Conservation (phyloP, 92 coral and sea anemone genomes). For the Zoanthus sociatus region DNA sequence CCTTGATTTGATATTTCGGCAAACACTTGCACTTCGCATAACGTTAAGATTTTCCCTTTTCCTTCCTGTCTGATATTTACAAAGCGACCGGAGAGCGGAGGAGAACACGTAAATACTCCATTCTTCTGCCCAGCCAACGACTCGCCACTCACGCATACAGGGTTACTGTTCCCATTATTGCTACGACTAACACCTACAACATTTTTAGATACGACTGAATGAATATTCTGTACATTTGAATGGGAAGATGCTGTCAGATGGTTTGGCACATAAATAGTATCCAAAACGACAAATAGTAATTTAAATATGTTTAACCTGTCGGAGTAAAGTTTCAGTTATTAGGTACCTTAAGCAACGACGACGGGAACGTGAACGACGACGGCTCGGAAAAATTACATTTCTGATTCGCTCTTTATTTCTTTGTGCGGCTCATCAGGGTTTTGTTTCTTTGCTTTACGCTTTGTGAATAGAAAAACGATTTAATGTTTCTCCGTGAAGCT, state of each 20-base stretch:
- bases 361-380: too few species aligned
- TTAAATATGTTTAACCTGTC: neutral
- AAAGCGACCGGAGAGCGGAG: slow-evolving; percentile 25
- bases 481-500: too few species aligned
- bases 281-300: neutral
- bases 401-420: too few species aligned
- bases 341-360: neutral
- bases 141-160: slow-evolving; percentile 56
- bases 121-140: slow-evolving; percentile 29
- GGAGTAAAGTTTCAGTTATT: neutral
- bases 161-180: slow-evolving; percentile 40
- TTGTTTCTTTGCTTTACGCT: too few species aligned
- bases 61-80: slow-evolving; percentile 43
- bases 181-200: slow-evolving; percentile 42
- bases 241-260: too few species aligned
- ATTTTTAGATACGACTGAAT: neutral
- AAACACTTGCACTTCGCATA: slow-evolving; percentile 43
- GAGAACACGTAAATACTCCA: slow-evolving; percentile 34
- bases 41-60: slow-evolving; percentile 18
- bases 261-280: too few species aligned
- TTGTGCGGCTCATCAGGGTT: too few species aligned
- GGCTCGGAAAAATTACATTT: too few species aligned
- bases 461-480: too few species aligned
- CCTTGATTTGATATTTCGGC: slow-evolving; percentile 29
- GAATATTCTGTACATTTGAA: too few species aligned